Percentiles rank a stretch among this genome's conserved stretches.
phyloP scores from a whole-genome alignment of 2,797 vertebrate species.

The Antennarius maculatus region DNA sequence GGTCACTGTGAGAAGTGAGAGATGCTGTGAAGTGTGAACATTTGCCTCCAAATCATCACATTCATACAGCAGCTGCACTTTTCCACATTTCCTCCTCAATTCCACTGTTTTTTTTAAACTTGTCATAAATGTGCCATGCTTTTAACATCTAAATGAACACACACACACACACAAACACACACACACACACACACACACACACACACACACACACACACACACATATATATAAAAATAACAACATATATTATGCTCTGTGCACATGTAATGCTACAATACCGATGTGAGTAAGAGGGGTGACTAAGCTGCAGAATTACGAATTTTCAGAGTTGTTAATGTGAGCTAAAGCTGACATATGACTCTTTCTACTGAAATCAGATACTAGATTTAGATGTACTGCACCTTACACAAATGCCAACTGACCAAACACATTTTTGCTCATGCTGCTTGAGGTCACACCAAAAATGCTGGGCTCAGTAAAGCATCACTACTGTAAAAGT shows the following conservation, averaged over 20 bases:
- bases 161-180: too few species aligned
- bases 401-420: constrained; percentile 21
- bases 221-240: too few species aligned
- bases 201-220: too few species aligned
- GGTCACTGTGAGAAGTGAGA: constrained; percentile 38
- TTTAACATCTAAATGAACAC: too few species aligned
- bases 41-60: constrained; percentile 46
- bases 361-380: constrained; percentile 11
- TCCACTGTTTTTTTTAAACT: constrained; percentile 1
- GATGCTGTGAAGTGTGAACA: constrained; percentile 35
- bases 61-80: constrained; percentile 39
- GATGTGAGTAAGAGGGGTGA: constrained; percentile 30
- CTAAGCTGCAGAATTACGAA: constrained; percentile 35
- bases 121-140: background rate
- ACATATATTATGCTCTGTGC: background rate
- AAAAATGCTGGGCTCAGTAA: constrained; percentile 11
- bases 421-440: constrained; percentile 31
- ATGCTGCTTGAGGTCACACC: constrained; percentile 5
- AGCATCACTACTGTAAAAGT: background rate
- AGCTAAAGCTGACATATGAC: constrained; percentile 32
- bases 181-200: too few species aligned
- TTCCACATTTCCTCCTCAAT: constrained; percentile 16
- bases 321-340: constrained; percentile 32
- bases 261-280: constrained; percentile 3
- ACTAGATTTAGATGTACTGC: constrained; percentile 7